phyloP scores from a whole-genome alignment of 2,113 vertebrate genomes.

The Cervus canadensis region DNA sequence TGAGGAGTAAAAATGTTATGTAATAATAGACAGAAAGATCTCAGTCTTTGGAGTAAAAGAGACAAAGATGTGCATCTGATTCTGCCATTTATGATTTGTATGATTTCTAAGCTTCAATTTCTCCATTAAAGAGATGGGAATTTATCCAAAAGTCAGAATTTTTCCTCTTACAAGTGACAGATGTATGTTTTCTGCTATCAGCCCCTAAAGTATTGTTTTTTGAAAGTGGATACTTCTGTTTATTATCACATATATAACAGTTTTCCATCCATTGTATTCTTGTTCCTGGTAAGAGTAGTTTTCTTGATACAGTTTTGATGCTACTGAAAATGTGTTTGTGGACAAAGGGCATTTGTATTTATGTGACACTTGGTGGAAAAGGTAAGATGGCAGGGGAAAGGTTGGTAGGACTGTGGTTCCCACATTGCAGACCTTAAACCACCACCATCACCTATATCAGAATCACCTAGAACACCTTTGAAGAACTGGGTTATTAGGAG shows the following conservation, averaged over 20 bases:
- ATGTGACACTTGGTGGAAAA: not conserved
- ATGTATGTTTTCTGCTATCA: not conserved
- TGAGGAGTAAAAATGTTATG: not conserved
- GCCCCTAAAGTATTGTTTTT: not conserved
- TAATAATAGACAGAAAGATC: not conserved
- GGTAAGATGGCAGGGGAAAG: rapidly evolving
- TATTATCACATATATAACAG: not conserved
- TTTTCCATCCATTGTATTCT: not conserved
- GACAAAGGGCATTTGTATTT: not conserved
- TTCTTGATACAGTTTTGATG: not conserved
- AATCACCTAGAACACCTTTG: not conserved
- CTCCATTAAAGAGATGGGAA: not conserved
- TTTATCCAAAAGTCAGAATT: not conserved
- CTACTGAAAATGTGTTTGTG: not conserved
- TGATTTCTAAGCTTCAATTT: not conserved
- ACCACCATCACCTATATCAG: not conserved
- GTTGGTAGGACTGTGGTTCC: not conserved
- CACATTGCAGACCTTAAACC: not conserved
- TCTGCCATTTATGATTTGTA: not conserved
- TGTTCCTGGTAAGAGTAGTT: not conserved
- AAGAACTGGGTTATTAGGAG: not conserved
- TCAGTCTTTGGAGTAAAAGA: not conserved
- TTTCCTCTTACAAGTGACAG: not conserved
- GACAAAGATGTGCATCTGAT: not conserved
- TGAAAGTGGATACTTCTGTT: not conserved